Conservation (phyloP, 2,113 vertebrate species). For the Eudorcas thomsonii region DNA sequence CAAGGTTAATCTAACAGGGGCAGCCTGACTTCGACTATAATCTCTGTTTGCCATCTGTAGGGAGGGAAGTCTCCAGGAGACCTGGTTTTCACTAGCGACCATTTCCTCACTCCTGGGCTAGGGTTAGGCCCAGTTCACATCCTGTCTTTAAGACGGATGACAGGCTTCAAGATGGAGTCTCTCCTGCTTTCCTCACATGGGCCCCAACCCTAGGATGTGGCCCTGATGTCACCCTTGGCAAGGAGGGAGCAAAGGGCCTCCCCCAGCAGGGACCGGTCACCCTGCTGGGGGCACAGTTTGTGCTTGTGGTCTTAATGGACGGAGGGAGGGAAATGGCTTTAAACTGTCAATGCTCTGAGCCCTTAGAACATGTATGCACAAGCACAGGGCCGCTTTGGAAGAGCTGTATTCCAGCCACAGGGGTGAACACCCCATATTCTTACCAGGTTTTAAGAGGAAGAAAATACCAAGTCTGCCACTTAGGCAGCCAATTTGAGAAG, state of each 20-base stretch:
- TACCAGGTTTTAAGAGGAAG: background rate
- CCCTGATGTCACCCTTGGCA: background rate
- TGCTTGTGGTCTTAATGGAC: accelerated
- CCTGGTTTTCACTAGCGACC: background rate
- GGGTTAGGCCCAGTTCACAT: background rate
- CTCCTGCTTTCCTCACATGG: background rate
- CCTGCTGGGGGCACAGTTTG: accelerated
- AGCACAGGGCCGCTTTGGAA: background rate
- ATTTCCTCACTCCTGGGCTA: background rate
- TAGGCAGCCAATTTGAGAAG: accelerated
- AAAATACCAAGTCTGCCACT: background rate
- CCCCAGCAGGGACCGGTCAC: accelerated
- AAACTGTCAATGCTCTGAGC: background rate
- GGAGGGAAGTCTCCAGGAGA: background rate
- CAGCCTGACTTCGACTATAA: background rate
- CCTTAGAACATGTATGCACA: background rate
- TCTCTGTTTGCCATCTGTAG: background rate
- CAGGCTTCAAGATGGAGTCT: background rate
- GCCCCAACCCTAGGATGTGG: background rate
- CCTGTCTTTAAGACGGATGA: background rate
- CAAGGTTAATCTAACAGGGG: background rate
- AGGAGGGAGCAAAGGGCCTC: too few species aligned
- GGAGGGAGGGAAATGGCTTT: too few species aligned
- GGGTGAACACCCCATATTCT: accelerated
- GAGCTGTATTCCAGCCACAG: background rate